These are phyloP conservation scores for Tauraco hartlaubi DNA, from an alignment of 2,797 vertebrate species.

Conservation along the genomic window DNA sequence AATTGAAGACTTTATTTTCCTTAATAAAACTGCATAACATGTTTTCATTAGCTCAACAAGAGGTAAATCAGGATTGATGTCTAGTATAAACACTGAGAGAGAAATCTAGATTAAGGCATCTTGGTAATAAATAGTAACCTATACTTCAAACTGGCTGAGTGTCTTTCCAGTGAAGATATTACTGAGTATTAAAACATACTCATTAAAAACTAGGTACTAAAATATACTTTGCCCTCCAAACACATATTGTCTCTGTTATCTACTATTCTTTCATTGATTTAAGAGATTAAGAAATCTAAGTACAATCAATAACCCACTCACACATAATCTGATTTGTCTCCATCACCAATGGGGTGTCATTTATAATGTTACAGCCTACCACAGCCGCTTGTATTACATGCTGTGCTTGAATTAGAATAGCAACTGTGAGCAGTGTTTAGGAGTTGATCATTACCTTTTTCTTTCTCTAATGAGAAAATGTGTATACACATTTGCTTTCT, in stretches of 20 bases:
- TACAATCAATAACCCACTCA: conserved; percentile 27
- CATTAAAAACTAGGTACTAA: conserved; percentile 9
- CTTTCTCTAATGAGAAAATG: neutral
- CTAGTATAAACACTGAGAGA: conserved; percentile 16
- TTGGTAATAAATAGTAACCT: conserved; percentile 21
- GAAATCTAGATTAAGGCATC: neutral
- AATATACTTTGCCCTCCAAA: neutral
- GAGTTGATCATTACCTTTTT: neutral
- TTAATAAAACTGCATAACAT: conserved; percentile 46
- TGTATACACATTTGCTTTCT: neutral
- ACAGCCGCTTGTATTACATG: neutral
- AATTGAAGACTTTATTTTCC: conserved; percentile 56
- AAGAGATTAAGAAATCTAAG: conserved; percentile 55
- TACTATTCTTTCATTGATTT: conserved; percentile 32
- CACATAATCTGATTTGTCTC: conserved; percentile 45
- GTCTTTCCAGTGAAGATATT: conserved; percentile 34
- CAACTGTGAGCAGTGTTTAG: neutral
- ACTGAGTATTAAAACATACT: conserved; percentile 33
- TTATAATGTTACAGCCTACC: neutral
- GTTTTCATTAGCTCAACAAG: conserved; percentile 61
- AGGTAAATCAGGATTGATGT: conserved; percentile 59
- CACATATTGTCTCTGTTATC: neutral
- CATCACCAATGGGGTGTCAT: neutral
- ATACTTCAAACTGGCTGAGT: neutral
- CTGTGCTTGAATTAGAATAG: conserved; percentile 28